Conservation (phyloP, 2,888 invertebrate species). For the Sycophila texana region DNA sequence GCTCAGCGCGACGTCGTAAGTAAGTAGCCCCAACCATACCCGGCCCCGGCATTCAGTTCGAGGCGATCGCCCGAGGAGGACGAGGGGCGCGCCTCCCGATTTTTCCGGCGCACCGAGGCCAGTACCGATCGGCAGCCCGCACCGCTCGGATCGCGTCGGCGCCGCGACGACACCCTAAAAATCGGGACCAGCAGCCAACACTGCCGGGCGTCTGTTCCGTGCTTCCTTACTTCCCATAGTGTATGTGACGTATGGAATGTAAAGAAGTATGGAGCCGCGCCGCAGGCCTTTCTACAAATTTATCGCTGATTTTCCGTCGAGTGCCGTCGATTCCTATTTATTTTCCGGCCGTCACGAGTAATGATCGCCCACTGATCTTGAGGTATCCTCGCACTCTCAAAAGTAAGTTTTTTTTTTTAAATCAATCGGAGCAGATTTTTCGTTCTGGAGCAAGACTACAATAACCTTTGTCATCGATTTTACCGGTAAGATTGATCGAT, state of each 20-base stretch:
- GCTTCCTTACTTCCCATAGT: conserved; percentile 98
- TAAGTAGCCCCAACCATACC: conserved; percentile 45
- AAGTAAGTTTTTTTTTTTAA: too few species aligned
- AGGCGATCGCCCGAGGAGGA: conserved; percentile 51
- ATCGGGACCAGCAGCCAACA: background rate
- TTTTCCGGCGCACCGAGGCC: background rate
- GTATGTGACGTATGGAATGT: conserved; percentile 93
- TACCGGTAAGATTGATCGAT: too few species aligned
- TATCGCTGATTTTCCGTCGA: too few species aligned
- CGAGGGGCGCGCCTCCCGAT: conserved; percentile 11
- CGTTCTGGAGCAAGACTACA: too few species aligned
- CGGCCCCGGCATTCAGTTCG: conserved; percentile 56
- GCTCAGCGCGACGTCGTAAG: conserved; percentile 33
- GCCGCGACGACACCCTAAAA: background rate
- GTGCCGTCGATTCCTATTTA: background rate
- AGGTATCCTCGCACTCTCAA: too few species aligned
- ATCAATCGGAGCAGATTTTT: too few species aligned
- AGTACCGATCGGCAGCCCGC: conserved; percentile 6
- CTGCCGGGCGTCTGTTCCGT: conserved; percentile 86
- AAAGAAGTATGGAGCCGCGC: conserved; percentile 94
- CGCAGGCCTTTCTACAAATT: conserved; percentile 34
- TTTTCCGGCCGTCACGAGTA: background rate
- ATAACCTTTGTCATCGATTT: too few species aligned
- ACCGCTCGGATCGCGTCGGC: background rate
- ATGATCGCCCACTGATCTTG: too few species aligned